Evolutionary conservation across 2,888 invertebrate species (phyloP).

Genomic region (Urechis unicinctus): DNA sequence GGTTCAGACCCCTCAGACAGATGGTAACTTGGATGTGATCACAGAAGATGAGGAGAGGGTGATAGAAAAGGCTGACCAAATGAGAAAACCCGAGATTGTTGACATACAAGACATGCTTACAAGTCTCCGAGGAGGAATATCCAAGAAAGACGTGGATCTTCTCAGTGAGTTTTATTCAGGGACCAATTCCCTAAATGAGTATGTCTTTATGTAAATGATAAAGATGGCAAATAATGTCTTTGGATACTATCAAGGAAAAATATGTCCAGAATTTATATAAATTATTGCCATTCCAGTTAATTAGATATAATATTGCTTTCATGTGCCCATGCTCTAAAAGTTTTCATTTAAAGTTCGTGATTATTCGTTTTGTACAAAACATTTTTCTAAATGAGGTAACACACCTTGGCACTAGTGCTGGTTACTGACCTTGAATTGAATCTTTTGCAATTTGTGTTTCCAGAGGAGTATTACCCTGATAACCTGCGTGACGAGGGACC

Average conservation of each 20-base stretch:
- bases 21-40: slow-evolving; percentile 6
- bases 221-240: too few species aligned
- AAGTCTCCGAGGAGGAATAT: slow-evolving; percentile 27
- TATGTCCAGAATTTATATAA: too few species aligned
- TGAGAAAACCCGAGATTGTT: slow-evolving; percentile 9
- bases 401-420: too few species aligned
- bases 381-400: too few species aligned
- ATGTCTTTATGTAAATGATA: neutral
- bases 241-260: too few species aligned
- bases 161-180: slow-evolving; percentile 29
- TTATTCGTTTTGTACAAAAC: too few species aligned
- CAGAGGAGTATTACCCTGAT: slow-evolving; percentile 19
- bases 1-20: too few species aligned
- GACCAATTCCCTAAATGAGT: neutral
- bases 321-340: too few species aligned
- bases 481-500: slow-evolving; percentile 34
- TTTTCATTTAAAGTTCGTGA: too few species aligned
- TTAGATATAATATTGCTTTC: too few species aligned
- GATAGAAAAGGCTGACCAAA: slow-evolving; percentile 2
- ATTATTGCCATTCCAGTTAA: too few species aligned
- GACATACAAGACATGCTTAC: slow-evolving; percentile 22
- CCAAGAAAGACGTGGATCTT: slow-evolving; percentile 31
- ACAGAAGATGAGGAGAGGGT: slow-evolving; percentile 3
- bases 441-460: neutral
- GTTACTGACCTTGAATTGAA: too few species aligned